phyloP scores from a whole-genome alignment of 2,113 vertebrate genomes.

The Perca schrenkii region DNA sequence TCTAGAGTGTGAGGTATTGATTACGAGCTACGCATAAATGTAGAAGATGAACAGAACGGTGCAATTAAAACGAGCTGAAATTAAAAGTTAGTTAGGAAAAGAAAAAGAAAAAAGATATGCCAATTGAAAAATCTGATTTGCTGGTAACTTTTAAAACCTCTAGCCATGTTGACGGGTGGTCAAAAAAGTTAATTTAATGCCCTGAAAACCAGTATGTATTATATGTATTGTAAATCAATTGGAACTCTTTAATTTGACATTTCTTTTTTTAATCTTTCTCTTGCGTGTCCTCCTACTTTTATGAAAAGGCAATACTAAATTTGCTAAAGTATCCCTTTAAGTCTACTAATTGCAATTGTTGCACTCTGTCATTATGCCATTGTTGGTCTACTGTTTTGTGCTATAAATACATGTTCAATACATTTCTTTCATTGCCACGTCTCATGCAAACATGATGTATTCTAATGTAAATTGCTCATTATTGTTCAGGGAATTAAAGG shows the following conservation, averaged over 20 bases:
- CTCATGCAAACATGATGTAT: not conserved
- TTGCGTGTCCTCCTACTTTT: not conserved
- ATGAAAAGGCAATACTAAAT: not conserved
- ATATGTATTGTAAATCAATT: no score
- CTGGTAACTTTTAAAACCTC: no score
- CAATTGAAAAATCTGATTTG: no score
- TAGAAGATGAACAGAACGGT: no score
- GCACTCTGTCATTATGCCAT: not conserved
- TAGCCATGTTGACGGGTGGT: no score
- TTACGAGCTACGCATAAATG: no score
- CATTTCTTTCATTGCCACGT: not conserved
- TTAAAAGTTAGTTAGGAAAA: no score
- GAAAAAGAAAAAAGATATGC: no score
- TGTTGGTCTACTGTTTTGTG: not conserved
- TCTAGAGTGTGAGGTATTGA: no score
- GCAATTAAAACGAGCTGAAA: no score
- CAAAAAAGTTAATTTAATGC: no score
- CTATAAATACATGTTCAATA: not conserved
- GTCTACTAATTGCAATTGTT: not conserved
- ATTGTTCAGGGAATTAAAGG: slow-evolving; percentile 89
- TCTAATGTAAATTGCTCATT: not conserved
- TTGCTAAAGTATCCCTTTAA: not conserved
- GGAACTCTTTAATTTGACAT: not conserved
- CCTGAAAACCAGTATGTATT: no score
- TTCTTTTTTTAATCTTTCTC: not conserved